Conservation (phyloP, 2,888 invertebrate genomes). For the Pollenia griseotomentosa region DNA sequence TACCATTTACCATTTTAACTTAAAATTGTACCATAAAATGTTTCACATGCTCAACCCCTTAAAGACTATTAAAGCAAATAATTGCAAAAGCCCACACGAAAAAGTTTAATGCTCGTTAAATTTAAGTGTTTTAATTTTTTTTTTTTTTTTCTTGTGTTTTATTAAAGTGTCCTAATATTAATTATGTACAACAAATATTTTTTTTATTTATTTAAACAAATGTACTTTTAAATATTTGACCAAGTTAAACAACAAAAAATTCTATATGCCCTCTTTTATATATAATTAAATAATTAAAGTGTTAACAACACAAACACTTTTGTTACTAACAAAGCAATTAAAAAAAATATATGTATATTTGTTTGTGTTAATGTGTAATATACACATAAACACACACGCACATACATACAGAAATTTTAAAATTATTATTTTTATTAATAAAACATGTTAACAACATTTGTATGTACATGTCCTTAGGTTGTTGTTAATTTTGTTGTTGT, state of each 20-base stretch:
- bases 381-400: neutral
- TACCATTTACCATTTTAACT: neutral
- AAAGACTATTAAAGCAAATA: neutral
- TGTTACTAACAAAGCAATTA: conserved; percentile 56
- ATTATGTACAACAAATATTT: conserved; percentile 14
- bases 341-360: conserved; percentile 26
- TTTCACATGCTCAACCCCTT: neutral
- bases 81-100: conserved; percentile 8
- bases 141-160: conserved; percentile 1
- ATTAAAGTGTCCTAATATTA: neutral
- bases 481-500: conserved; percentile 45
- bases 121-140: neutral
- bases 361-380: neutral
- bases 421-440: conserved; percentile 42
- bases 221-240: conserved; percentile 31
- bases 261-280: neutral
- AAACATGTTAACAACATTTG: conserved; percentile 63
- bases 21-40: conserved; percentile 21
- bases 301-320: conserved; percentile 61
- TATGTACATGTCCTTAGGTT: conserved; percentile 53
- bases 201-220: neutral
- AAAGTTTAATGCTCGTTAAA: conserved; percentile 1
- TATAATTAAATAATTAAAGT: conserved; percentile 66
- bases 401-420: conserved; percentile 10
- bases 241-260: neutral